A percentile compares a stretch with the other conserved stretches of the same genome.
Conservation (phyloP, 2,113 vertebrate species). For the Pangasianodon hypophthalmus region DNA sequence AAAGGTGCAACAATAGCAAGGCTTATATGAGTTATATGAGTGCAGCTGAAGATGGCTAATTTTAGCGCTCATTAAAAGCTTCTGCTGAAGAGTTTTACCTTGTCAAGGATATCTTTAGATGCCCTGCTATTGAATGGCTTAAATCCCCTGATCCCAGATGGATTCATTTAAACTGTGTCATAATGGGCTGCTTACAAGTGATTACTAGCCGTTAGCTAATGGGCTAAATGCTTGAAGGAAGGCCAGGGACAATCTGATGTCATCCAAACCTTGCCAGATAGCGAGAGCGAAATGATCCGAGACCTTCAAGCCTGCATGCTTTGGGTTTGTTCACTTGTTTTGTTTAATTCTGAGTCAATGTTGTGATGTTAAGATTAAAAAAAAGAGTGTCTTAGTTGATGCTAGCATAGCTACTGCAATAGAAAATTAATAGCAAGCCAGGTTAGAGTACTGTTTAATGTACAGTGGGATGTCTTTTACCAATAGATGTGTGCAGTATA, state of each 20-base stretch:
- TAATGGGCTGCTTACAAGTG: conserved; percentile 65
- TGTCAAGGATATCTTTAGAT: conserved; percentile 67
- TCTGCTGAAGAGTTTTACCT: conserved; percentile 53
- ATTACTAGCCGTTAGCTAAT: conserved; percentile 65
- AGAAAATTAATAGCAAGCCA: background rate
- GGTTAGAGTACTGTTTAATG: background rate
- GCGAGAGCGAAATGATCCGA: conserved; percentile 35
- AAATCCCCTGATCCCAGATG: conserved; percentile 65
- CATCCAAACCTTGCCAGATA: conserved; percentile 47
- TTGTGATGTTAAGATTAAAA: background rate
- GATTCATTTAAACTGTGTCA: conserved; percentile 65
- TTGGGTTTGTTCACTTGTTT: background rate
- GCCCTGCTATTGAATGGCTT: conserved; percentile 59
- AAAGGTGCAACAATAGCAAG: background rate
- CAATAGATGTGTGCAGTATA: background rate
- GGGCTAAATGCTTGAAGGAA: conserved; percentile 59
- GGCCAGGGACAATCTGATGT: conserved; percentile 51
- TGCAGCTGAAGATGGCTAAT: conserved; percentile 32
- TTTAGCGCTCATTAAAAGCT: conserved; percentile 53
- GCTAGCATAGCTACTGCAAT: background rate
- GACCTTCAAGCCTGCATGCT: background rate
- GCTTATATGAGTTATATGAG: background rate
- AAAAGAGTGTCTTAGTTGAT: background rate
- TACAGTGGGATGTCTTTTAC: background rate
- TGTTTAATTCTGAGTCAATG: background rate